Percentiles rank a stretch among this genome's conserved stretches.
Conservation (phyloP, 2,888 invertebrate genomes). For the Cheilosia vulpina region DNA sequence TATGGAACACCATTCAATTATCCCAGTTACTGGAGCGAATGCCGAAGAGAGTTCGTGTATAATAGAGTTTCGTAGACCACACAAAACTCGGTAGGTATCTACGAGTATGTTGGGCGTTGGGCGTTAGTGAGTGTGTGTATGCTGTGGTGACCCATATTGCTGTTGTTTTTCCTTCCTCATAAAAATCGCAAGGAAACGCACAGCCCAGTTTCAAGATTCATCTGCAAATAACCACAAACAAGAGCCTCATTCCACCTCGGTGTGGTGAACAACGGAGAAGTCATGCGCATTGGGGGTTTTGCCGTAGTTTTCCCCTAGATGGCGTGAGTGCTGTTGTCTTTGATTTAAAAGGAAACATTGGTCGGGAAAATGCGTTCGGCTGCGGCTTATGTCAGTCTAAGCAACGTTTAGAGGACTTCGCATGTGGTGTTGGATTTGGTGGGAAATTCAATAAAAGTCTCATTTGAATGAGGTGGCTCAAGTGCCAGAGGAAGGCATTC, state of each 20-base stretch:
- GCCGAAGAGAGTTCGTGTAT: conserved; percentile 15
- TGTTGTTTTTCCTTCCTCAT: conserved; percentile 17
- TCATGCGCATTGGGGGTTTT: conserved; percentile 40
- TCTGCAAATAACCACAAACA: conserved; percentile 47
- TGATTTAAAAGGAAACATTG: neutral
- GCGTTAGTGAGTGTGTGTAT: conserved; percentile 20
- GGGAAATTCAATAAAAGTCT: conserved; percentile 31
- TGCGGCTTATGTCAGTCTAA: conserved; percentile 17
- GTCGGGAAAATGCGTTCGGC: neutral
- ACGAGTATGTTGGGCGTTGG: conserved; percentile 8
- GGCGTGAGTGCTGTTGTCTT: conserved; percentile 17
- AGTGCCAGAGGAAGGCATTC: neutral
- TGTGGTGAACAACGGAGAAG: conserved; percentile 35
- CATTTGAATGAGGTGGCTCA: conserved; percentile 6
- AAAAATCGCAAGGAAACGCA: conserved; percentile 34
- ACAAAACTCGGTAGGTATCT: neutral
- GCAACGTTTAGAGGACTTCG: conserved; percentile 10
- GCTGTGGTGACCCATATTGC: conserved; percentile 64
- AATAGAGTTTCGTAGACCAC: conserved; percentile 14
- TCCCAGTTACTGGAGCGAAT: conserved; percentile 51
- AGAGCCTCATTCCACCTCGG: conserved; percentile 16
- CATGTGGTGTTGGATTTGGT: neutral
- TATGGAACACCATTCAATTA: conserved; percentile 70
- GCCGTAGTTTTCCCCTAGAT: conserved; percentile 36
- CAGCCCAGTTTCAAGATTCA: conserved; percentile 52